Evolutionary conservation across 2,113 vertebrate species (phyloP).

Genomic region (Serilophus lunatus): DNA sequence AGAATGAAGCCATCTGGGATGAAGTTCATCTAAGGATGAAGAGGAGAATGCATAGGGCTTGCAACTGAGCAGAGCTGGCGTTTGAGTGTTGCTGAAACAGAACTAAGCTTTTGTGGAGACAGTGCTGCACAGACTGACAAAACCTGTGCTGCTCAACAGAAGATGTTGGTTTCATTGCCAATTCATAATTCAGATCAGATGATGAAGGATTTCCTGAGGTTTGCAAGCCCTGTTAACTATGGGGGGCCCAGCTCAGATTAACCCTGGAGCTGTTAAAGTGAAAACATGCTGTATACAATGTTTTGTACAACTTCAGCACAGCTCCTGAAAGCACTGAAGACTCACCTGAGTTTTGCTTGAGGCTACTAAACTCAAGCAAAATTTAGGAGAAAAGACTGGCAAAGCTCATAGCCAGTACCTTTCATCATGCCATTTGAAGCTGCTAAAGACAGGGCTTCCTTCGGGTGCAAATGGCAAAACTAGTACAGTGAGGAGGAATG

Average conservation of each 20-base stretch:
- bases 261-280: neutral
- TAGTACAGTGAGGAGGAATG: neutral
- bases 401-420: neutral
- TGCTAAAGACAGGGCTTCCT: too few species aligned
- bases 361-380: neutral
- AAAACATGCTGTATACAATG: neutral
- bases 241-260: neutral
- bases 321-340: neutral
- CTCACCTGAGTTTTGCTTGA: neutral
- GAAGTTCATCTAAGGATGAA: conserved; percentile 8
- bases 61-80: neutral
- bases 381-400: neutral
- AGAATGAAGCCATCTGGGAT: neutral
- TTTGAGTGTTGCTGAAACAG: neutral
- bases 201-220: conserved; percentile 22
- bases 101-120: neutral
- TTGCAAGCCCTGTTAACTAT: neutral
- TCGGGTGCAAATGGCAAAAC: too few species aligned
- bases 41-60: neutral
- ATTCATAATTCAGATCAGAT: conserved; percentile 10
- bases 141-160: neutral
- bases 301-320: neutral
- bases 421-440: too few species aligned
- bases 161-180: conserved; percentile 1
- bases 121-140: neutral